phyloP scores from a whole-genome alignment of 2,797 vertebrate species.

The Enteromius mattozi region DNA sequence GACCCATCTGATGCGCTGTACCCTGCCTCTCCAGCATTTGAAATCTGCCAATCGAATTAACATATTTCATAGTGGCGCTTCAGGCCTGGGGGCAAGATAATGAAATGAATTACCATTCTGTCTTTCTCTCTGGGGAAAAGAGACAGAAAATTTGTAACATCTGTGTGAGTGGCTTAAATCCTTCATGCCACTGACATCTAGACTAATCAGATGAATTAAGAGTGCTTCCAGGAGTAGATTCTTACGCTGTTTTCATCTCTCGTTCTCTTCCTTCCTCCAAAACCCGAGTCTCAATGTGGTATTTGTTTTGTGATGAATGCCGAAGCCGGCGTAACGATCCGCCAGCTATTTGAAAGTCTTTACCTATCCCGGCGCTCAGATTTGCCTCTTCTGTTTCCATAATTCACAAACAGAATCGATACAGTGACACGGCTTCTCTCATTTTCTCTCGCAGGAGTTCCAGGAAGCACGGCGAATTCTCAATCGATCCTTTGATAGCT shows the following conservation, averaged over 20 bases:
- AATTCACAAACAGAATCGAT: constrained; percentile 48
- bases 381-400: constrained; percentile 34
- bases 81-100: constrained; percentile 52
- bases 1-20: constrained; percentile 35
- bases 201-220: constrained; percentile 51
- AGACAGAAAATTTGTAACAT: constrained; percentile 54
- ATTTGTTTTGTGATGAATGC: constrained; percentile 49
- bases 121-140: constrained; percentile 39
- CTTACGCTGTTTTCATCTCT: constrained; percentile 10
- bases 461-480: constrained; percentile 63
- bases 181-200: constrained; percentile 46
- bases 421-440: constrained; percentile 27
- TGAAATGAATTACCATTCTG: constrained; percentile 52
- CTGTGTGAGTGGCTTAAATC: constrained; percentile 46
- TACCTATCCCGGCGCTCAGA: constrained; percentile 18
- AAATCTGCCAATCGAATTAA: constrained; percentile 54
- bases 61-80: constrained; percentile 50
- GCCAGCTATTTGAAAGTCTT: constrained; percentile 35
- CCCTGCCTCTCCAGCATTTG: constrained; percentile 36
- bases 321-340: constrained; percentile 7
- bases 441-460: constrained; percentile 54
- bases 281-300: constrained; percentile 9
- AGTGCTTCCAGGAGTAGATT: constrained; percentile 42
- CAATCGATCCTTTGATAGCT: constrained; percentile 74
- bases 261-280: constrained; percentile 15